Conservation (phyloP, 2,113 vertebrate species). For the Brienomyrus brachyistius region DNA sequence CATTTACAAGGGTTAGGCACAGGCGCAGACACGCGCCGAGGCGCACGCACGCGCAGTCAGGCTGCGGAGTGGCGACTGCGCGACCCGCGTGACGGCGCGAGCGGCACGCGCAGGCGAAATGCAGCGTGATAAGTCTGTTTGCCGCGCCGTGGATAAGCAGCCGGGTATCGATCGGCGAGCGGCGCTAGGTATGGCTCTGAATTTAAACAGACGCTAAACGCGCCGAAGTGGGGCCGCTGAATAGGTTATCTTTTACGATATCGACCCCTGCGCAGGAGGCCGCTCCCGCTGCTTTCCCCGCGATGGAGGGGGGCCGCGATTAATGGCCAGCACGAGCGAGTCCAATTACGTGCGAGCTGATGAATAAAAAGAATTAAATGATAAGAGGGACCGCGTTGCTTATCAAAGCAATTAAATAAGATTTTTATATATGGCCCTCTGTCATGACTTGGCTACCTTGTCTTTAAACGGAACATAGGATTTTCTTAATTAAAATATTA, state of each 20-base stretch:
- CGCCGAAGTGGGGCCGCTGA: not conserved
- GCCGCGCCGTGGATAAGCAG: not conserved
- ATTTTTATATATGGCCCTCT: not conserved
- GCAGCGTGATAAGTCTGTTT: constrained; percentile 2
- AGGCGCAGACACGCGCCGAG: not conserved
- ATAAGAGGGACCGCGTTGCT: not conserved
- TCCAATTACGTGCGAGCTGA: not conserved
- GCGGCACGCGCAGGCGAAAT: not conserved
- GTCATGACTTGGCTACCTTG: not conserved
- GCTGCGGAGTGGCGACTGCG: not conserved
- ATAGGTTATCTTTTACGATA: constrained; percentile 7
- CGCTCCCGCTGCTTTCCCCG: not conserved
- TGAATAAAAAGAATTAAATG: constrained; percentile 5
- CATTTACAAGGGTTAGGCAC: not conserved
- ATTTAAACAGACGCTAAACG: constrained; percentile 13
- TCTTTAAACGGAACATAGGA: not conserved
- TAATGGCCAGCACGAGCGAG: not conserved
- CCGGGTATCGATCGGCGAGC: not conserved
- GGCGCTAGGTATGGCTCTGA: not conserved
- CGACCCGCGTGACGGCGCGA: not conserved
- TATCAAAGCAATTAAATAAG: not conserved
- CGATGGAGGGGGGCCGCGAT: not conserved
- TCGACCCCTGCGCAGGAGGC: not conserved
- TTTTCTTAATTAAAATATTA: not conserved
- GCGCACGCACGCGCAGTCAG: not conserved